A percentile compares a stretch with the other conserved stretches of the same genome.
These are phyloP conservation scores for Tautogolabrus adspersus DNA, from an alignment of 2,113 vertebrate species.

Conservation along the genomic window DNA sequence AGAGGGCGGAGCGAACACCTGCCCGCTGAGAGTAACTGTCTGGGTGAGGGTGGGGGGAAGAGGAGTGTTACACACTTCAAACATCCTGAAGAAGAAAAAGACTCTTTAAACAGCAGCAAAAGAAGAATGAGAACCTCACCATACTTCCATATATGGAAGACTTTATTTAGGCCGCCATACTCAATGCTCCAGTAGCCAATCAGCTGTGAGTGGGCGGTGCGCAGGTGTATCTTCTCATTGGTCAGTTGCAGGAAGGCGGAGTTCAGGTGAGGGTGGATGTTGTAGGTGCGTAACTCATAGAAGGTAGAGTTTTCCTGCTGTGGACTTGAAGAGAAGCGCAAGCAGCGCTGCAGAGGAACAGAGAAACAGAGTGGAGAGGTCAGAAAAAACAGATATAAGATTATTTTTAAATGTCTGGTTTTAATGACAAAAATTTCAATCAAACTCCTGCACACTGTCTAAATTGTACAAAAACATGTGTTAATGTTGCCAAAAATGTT, in stretches of 20 bases:
- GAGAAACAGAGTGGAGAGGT: background rate
- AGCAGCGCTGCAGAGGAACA: constrained; percentile 49
- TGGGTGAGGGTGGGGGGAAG: constrained; percentile 46
- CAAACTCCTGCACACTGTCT: too few relatives aligned
- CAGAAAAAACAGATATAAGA: too few relatives aligned
- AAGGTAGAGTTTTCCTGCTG: constrained; percentile 84
- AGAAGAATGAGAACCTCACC: constrained; percentile 67
- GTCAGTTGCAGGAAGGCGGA: constrained; percentile 87
- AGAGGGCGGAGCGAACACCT: constrained; percentile 85
- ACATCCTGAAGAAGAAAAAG: background rate
- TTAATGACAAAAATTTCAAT: too few relatives aligned
- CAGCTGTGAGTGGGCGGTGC: constrained; percentile 89
- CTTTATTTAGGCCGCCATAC: constrained; percentile 91
- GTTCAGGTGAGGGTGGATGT: constrained; percentile 86
- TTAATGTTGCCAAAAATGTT: too few relatives aligned
- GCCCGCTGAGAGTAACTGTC: constrained; percentile 90
- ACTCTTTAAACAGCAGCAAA: background rate
- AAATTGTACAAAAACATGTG: too few relatives aligned
- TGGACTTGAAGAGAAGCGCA: constrained; percentile 81
- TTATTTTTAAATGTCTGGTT: too few relatives aligned
- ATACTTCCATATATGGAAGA: constrained; percentile 94
- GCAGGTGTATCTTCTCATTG: constrained; percentile 86
- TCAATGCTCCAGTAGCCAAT: constrained; percentile 91
- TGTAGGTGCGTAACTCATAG: constrained; percentile 93
- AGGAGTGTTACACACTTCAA: background rate